Evolutionary conservation across 2,888 invertebrate genomes (phyloP).

Genomic region (Drosophila rellima): DNA sequence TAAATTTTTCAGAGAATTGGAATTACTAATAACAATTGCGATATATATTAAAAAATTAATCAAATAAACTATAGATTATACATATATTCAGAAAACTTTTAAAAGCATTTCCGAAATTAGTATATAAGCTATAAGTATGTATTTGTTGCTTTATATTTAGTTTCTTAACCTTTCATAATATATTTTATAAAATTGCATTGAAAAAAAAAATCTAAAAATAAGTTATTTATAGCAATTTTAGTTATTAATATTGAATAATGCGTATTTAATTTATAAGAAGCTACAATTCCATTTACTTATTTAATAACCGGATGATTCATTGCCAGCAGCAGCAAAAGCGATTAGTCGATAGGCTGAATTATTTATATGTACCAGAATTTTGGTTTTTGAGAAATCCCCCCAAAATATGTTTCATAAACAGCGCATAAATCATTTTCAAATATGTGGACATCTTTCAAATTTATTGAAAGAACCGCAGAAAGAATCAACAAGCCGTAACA

Average conservation of each 20-base stretch:
- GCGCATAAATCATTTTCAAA: slow-evolving; percentile 60
- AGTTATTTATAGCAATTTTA: neutral
- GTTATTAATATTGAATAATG: neutral
- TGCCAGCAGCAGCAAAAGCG: neutral
- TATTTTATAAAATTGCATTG: no score
- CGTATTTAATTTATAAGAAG: neutral
- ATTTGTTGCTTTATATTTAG: no score
- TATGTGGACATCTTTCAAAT: slow-evolving; percentile 43
- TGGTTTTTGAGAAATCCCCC: slow-evolving; percentile 4
- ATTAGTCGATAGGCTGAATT: neutral
- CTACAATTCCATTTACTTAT: no score
- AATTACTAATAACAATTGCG: neutral
- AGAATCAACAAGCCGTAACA: slow-evolving; percentile 61
- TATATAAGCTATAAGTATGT: no score
- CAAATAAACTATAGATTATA: no score
- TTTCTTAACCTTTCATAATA: no score
- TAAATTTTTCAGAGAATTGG: neutral
- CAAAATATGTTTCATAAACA: slow-evolving; percentile 13
- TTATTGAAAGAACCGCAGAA: slow-evolving; percentile 35
- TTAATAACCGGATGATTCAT: no score
- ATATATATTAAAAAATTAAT: neutral
- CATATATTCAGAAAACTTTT: no score
- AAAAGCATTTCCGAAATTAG: no score
- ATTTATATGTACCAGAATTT: neutral
- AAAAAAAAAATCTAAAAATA: neutral